These are phyloP conservation scores for Tupiocoris notatus DNA, from an alignment of 2,888 invertebrate species.

Conservation along the genomic window DNA sequence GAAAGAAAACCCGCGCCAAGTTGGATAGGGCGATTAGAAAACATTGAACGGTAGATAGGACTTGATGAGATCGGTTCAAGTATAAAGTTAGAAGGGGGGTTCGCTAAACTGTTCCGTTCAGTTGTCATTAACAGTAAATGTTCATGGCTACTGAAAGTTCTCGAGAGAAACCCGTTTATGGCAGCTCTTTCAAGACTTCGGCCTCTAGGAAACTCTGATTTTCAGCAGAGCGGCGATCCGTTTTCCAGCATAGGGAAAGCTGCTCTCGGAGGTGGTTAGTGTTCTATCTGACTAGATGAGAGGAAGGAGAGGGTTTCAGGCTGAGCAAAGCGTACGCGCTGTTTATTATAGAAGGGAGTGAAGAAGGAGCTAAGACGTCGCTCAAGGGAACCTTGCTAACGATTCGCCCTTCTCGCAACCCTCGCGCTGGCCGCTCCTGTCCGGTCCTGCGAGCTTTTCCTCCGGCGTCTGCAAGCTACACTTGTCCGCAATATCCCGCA, in stretches of 20 bases:
- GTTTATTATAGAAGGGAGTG: conserved; percentile 7
- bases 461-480: neutral
- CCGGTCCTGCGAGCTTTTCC: neutral
- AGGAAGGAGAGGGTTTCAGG: conserved; percentile 2
- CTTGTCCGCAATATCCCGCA: neutral
- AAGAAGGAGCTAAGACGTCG: conserved; percentile 32
- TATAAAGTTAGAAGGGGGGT: too few relatives aligned
- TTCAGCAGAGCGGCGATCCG: neutral
- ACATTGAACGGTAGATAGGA: too few relatives aligned
- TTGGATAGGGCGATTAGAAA: too few relatives aligned
- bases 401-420: conserved; percentile 19
- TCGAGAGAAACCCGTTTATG: neutral
- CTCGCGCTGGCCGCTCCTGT: neutral
- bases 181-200: neutral
- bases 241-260: neutral
- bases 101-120: neutral
- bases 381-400: conserved; percentile 29
- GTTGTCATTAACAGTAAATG: neutral
- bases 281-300: too few relatives aligned
- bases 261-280: too few relatives aligned
- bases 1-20: too few relatives aligned
- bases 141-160: neutral
- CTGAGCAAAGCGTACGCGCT: conserved; percentile 10
- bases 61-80: too few relatives aligned
- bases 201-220: neutral